Evolutionary conservation across 2,797 vertebrate genomes (phyloP).

Genomic region (Poecilia picta): DNA sequence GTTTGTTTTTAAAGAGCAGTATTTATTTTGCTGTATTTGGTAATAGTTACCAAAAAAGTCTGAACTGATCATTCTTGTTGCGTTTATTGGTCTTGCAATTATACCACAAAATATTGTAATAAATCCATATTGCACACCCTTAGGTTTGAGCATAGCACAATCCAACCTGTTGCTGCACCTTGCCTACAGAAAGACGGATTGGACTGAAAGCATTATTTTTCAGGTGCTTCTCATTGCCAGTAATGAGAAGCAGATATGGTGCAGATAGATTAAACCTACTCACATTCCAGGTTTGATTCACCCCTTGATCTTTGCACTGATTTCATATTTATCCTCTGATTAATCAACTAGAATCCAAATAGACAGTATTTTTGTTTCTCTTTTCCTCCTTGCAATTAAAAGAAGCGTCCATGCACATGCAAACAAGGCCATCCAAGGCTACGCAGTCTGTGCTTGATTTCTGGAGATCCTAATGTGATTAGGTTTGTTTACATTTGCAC

Average conservation of each 20-base stretch:
- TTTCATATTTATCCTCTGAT: conserved; percentile 60
- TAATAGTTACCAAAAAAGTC: no score
- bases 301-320: conserved; percentile 33
- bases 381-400: conserved; percentile 25
- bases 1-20: no score
- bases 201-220: background rate
- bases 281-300: conserved; percentile 9
- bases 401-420: conserved; percentile 20
- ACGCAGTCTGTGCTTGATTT: conserved; percentile 68
- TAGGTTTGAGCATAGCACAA: background rate
- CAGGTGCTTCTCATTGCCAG: background rate
- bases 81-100: no score
- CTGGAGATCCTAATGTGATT: conserved; percentile 65
- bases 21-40: no score
- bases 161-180: background rate
- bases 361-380: conserved; percentile 53
- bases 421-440: conserved; percentile 46
- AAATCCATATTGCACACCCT: no score
- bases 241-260: conserved; percentile 2
- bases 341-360: conserved; percentile 49
- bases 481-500: conserved; percentile 66
- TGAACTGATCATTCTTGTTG: no score
- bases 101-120: no score
- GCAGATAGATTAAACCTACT: conserved; percentile 17
- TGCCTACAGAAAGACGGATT: background rate